phyloP scores from a whole-genome alignment of 2,888 invertebrate genomes.

The Acanthopleura granulata region DNA sequence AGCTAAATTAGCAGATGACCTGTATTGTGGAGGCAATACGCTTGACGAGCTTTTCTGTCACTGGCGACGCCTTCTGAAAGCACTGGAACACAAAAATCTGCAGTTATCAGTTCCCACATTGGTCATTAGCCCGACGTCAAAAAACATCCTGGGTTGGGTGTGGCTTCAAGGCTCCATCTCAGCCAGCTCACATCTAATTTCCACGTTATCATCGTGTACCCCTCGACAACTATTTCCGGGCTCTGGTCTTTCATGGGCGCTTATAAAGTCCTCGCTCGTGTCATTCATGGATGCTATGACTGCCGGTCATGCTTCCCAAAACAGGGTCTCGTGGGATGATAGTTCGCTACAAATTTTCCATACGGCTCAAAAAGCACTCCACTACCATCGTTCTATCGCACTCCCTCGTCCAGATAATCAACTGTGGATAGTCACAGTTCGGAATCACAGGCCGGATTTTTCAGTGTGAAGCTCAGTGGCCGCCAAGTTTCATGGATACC shows the following conservation, averaged over 20 bases:
- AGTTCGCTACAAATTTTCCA: too few relatives aligned
- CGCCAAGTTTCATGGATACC: conserved; percentile 15
- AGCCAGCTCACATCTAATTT: conserved; percentile 21
- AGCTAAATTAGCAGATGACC: conserved; percentile 22
- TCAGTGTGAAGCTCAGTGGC: neutral
- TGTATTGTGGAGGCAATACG: conserved; percentile 17
- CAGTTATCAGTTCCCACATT: neutral
- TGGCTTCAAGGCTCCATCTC: conserved; percentile 17
- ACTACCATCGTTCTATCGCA: neutral
- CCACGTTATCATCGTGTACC: conserved; percentile 17
- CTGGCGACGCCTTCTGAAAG: neutral
- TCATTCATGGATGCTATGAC: conserved; percentile 19
- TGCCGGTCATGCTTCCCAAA: neutral
- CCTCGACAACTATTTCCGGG: conserved; percentile 4
- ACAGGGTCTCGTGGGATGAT: too few relatives aligned
- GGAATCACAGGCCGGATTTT: too few relatives aligned
- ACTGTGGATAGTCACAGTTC: too few relatives aligned
- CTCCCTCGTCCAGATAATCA: too few relatives aligned
- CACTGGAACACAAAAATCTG: neutral
- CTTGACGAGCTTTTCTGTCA: neutral
- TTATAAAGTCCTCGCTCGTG: conserved; percentile 24
- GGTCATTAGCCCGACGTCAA: too few relatives aligned
- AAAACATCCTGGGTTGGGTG: conserved; percentile 18
- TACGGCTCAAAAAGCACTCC: too few relatives aligned
- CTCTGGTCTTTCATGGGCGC: conserved; percentile 18